Conservation (phyloP, 2,888 invertebrate species). For the Tenodera sinensis region DNA sequence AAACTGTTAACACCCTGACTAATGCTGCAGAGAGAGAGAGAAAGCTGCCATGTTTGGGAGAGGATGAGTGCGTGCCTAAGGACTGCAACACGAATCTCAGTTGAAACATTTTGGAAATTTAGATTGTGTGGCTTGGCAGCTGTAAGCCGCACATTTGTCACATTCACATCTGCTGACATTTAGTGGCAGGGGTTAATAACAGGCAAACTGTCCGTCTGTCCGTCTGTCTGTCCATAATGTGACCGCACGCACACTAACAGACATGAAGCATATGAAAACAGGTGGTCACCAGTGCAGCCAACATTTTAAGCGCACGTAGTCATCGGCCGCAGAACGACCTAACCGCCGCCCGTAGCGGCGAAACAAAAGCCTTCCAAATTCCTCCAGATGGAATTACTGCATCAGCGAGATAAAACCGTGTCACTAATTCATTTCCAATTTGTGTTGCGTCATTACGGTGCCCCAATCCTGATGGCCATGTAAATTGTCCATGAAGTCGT, state of each 20-base stretch:
- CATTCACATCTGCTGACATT: background rate
- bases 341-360: background rate
- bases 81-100: background rate
- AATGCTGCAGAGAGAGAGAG: no score
- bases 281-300: background rate
- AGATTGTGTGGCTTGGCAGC: background rate
- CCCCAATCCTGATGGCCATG: background rate
- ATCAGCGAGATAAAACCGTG: background rate
- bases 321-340: background rate
- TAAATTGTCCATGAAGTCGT: background rate
- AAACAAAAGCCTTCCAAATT: background rate
- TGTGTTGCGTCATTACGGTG: background rate
- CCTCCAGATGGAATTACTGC: background rate
- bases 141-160: background rate
- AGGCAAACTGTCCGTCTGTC: background rate
- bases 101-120: background rate
- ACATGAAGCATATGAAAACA: background rate
- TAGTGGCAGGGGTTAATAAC: background rate
- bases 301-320: background rate
- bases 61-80: no score
- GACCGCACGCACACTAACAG: background rate
- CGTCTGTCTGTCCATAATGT: background rate
- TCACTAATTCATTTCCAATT: background rate
- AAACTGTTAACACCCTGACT: no score
- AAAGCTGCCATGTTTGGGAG: no score